Conservation (phyloP, 2,888 invertebrate genomes). For the Cerastis leucographa region DNA sequence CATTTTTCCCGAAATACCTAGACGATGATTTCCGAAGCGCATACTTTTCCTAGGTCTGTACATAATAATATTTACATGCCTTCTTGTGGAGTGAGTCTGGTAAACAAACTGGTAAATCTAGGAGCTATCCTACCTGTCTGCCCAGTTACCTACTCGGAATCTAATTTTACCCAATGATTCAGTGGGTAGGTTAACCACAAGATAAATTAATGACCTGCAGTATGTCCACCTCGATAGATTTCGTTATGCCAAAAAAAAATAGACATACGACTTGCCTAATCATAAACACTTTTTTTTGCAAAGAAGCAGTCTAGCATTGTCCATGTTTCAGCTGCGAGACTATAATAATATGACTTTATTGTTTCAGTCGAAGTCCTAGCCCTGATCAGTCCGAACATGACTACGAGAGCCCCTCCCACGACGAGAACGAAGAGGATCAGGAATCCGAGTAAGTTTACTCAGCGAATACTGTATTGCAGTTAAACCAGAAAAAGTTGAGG, state of each 20-base stretch:
- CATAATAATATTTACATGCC: neutral
- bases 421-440: slow-evolving; percentile 30
- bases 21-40: neutral
- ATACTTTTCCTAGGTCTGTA: neutral
- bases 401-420: slow-evolving; percentile 12
- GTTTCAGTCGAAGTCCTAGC: slow-evolving; percentile 26
- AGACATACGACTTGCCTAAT: neutral
- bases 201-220: neutral
- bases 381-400: slow-evolving; percentile 24
- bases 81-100: neutral
- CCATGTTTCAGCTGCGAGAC: too few species aligned
- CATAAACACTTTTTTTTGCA: neutral
- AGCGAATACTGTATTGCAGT: neutral
- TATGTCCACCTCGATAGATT: neutral
- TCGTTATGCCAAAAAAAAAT: neutral
- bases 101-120: neutral
- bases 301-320: too few species aligned
- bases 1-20: too few species aligned
- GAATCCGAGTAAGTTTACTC: slow-evolving; percentile 29
- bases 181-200: neutral
- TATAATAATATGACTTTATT: neutral
- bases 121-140: neutral
- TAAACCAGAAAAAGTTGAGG: neutral
- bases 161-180: neutral
- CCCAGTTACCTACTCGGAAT: neutral